These are phyloP conservation scores for Noctua janthina DNA, from an alignment of 2,888 invertebrate species.

Conservation along the genomic window DNA sequence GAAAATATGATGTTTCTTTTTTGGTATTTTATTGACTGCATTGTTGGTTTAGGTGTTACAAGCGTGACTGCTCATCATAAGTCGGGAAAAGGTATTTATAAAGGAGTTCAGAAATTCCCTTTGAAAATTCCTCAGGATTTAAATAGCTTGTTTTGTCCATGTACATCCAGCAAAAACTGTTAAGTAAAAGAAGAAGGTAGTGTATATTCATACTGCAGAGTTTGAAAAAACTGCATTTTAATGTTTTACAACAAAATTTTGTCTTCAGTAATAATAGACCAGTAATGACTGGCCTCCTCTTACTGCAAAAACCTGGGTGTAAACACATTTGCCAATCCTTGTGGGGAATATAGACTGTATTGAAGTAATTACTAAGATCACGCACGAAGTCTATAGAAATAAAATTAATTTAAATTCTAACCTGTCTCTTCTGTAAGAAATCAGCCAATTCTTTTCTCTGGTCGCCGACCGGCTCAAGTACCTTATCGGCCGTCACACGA, in stretches of 20 bases:
- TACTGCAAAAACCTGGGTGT: background rate
- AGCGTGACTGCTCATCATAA: background rate
- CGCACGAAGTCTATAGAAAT: background rate
- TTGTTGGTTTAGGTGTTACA: background rate
- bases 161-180: too few species aligned
- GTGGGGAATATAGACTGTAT: background rate
- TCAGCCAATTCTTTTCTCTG: constrained; percentile 89
- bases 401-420: constrained; percentile 62
- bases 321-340: background rate
- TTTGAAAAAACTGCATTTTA: background rate
- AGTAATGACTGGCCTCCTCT: background rate
- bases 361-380: background rate
- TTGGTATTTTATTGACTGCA: background rate
- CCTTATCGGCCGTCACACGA: constrained; percentile 66
- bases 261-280: background rate
- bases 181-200: background rate
- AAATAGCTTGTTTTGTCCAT: too few species aligned
- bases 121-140: too few species aligned
- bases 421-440: constrained; percentile 89
- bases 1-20: constrained; percentile 41
- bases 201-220: background rate
- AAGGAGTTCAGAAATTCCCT: background rate
- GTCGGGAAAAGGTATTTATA: background rate
- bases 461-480: constrained; percentile 70
- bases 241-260: background rate